Evolutionary conservation across 2,113 vertebrate species (phyloP), one percentile per base, ranked within the genome.

Genomic region (Epinephelus moara): DNA sequence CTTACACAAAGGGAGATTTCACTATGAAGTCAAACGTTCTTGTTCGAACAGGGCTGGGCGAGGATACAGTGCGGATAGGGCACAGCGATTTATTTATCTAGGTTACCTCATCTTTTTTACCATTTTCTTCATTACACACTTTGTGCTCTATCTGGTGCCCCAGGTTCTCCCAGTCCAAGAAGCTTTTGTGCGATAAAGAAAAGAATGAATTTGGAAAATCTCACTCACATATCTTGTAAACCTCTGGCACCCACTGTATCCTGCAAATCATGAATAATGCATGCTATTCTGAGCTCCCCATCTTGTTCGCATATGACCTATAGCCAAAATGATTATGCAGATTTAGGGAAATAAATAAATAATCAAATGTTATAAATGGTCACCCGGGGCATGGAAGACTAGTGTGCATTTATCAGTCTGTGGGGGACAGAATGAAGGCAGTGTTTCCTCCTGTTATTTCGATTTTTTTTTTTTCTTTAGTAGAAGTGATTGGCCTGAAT

Each of bases 291-390:
- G 53, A 78, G 74, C 82, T 84, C 85, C 83, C 60, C 77, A 81
- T 84, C 82, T 91, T 93, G 85, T 92, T 93, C 86, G 59, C 78
- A 82, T 89, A 94, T 94, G 90, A 95, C 94, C 94, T 94, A 91
- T 93, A 93, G 91, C 91, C 85, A 93, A 92, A 93, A 91, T 91
- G 90, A 94, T 94, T 94, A 95, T 94, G 88, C 91, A 92, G 91
- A 93, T 88, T 92, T 80, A 47, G 72, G 23, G 66, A 91, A 92
- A 93, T 92, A 94, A 94, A 93, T 90, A 93, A 93, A 94, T 83
- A 94, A 95, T 90, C 75, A 57, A 91, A 87, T 75, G 84, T 90
- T 92, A 94, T 92, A 93, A 94, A 95, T 91, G 91, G 90, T 91
- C 86, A 91, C 90, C 90, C 68, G 71, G 87, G 90, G 93, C 91